Base-by-base conservation (phyloP, 35 echinoderm and acorn worm genomes). In the Acanthaster planci region DNA sequence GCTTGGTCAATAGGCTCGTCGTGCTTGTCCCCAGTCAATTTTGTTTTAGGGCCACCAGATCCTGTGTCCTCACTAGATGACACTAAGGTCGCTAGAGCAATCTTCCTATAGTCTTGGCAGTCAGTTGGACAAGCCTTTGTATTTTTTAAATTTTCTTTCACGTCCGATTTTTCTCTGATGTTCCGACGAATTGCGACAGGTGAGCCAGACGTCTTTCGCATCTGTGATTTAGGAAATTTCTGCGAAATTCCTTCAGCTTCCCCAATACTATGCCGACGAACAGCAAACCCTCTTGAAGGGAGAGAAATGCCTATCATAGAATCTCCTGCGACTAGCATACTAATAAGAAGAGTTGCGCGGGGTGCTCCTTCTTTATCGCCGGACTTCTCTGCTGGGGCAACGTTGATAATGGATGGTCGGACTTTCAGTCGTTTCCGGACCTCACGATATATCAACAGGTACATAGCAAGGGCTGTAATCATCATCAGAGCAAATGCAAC, bases 371-470 rank as follows among this genome's bases (percentile, higher is more conserved):
- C 64, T 23, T 35, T 30, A 14, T 72, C 64, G 34, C 26, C 30
- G 60, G 26, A 30, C 22, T 68, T 68, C 5, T 72, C 64, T 23
- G 26, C 64, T 2, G 26, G 64, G 23, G 64, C 64, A 40, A 92
- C 86, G 18, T 88, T 44, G 2, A 87, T 30, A 38, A 55, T 44
- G 57, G 29, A 50, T 42, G 86, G 67, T 42, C 60, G 78, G n/a
- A 84, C 86, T 87, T 76, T 87, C 38, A 80, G 52, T 64, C 90
- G 56, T 51, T 92, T 82, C 44, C 80, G 50, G 21, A 92, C 90
- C 38, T 92, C 90, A 26, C 86, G 55, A 51, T 88, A 92, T 21
- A 92, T 78, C 14, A 92, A 59, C 47, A 79, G 26, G 42, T 92
- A 92, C 26, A 92, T 80, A 17, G 87, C 78, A 30, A 92, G 76